Evolutionary conservation across 2,888 invertebrate species (phyloP).

Genomic region (Antheraea assamensis): DNA sequence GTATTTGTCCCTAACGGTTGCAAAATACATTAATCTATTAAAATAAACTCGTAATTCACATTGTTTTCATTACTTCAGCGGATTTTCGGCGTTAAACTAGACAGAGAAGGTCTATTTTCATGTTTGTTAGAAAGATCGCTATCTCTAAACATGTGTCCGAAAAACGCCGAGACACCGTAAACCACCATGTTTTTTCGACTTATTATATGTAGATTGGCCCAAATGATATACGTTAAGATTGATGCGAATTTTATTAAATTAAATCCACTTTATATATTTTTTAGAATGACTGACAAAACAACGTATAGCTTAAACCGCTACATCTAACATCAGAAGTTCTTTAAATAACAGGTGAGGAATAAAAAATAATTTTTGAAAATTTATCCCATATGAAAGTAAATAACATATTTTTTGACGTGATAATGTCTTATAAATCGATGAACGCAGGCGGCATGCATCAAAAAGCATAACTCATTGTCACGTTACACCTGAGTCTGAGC

Average conservation of each 20-base stretch:
- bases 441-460: no score
- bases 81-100: not conserved
- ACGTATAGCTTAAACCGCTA: no score
- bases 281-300: no score
- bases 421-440: no score
- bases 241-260: not conserved
- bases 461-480: no score
- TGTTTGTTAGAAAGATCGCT: constrained; percentile 25
- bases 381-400: no score
- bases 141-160: constrained; percentile 31
- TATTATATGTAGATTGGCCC: not conserved
- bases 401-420: no score
- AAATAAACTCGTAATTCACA: not conserved
- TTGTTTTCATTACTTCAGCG: not conserved
- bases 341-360: no score
- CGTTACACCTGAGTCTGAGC: no score
- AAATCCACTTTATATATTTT: no score
- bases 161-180: constrained; percentile 34
- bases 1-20: not conserved
- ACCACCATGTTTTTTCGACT: constrained; percentile 28
- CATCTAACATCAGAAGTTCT: no score
- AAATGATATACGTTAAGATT: not conserved
- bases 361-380: no score
- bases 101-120: constrained; percentile 23
- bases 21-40: constrained; percentile 4